Base-by-base conservation (phyloP, 2,113 vertebrate species). In the Oenanthe melanoleuca region DNA sequence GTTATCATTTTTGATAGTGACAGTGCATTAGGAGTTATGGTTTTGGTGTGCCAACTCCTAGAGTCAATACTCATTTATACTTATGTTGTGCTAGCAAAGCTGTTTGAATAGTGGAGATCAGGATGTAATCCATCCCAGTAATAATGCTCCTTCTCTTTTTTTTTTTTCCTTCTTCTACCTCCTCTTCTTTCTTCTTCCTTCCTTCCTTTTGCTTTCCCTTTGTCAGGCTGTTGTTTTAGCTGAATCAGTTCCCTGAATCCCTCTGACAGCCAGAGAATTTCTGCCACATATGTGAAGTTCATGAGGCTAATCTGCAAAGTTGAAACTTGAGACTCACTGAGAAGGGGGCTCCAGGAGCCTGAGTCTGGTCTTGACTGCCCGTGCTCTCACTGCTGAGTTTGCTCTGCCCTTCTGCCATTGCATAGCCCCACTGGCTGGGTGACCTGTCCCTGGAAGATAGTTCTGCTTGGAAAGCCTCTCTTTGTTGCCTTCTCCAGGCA, bases 371-470 rank as follows among this genome's bases (percentile, higher is more conserved):
- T 70, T 88, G 81, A 1, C 42, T 2, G 1, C 50, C 23, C 29
- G 1, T 49, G 25, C 40, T 65, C 29, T 63, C 1, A 0, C 33
- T 42, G 42, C 65, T 47, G 34, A 24, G 20, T 67, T 56, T 37
- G 24, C 67, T 63, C 79, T 85, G 40, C 33, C 29, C 15, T 70
- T 73, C 55, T 85, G 57, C 26, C 24, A 2, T 19, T 63, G 29
- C n/a, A 8, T 9, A 19, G 49, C 63, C 29, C 1, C 0, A 2
- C 33, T 56, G 45, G 8, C 33, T 60, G 72, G 67, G 31, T 25
- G 44, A 73, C 15, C 65, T 40, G 1, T 20, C 0, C 0, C 38
- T 77, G 64, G 33, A 38, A 63, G 37, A 21, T 11, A 31, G n/a
- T 20, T 70, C 52, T 50, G 12, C 49, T 80, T 71, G 34, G 53